Base-by-base conservation (phyloP, 2,888 invertebrate genomes). In the Orthosia incerta region DNA sequence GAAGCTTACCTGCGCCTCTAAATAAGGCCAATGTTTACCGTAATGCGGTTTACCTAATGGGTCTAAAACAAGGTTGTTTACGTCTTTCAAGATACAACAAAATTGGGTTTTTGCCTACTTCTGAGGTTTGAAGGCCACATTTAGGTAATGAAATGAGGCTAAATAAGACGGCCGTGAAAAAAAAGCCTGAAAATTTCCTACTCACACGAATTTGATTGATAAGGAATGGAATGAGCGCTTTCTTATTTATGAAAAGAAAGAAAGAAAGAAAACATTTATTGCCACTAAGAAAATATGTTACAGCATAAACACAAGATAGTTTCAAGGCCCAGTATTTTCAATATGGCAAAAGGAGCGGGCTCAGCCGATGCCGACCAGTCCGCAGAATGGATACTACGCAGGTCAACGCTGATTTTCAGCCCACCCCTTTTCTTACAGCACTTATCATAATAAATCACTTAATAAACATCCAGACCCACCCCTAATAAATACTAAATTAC, bases 11-110 rank as follows among this genome's bases (percentile, higher is more conserved):
- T 65, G 23, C 39, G 66, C 74, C 57, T 65, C 51, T 65, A 79
- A 88, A 88, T 87, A 83, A 86, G 85, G 88, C 67, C 82, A 85
- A 86, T 88, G 83, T 87, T 88, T 69, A 31, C 71, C 56, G 79
- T 86, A 86, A 85, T 82, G 86, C 70, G 80, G 80, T 73, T 70
- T 50, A 62, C 60, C 45, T 85, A 82, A 79, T 74, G 71, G 72
- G 69, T 53, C 56, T 55, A 64, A 72, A 82, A 70, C 75, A 72
- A 46, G 61, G 71, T 74, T 71, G 64, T 73, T 84, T 71, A 71
- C 74, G 61, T 82, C 69, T 73, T n/a, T 15, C 50, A 60, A 60
- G 66, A 74, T 56, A 53, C 39, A 60, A 62, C 16, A 13, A 69
- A 65, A 60, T 20, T 45, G 39, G 45, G 16, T 23, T 61, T 50